phyloP scores from a whole-genome alignment of 2,113 vertebrate genomes.

The Protobothrops mucrosquamatus region DNA sequence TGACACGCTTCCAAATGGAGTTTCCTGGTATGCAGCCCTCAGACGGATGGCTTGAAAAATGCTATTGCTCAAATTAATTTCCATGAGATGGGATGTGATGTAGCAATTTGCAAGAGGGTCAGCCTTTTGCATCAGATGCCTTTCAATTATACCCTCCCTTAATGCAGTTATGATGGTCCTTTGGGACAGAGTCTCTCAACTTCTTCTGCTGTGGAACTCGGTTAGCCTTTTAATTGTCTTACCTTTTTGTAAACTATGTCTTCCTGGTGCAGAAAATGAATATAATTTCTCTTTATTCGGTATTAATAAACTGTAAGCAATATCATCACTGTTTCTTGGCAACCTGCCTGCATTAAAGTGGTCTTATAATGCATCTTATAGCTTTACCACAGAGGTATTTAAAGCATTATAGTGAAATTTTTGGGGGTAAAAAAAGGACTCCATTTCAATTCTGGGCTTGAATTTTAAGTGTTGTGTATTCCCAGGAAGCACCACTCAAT shows the following conservation, averaged over 20 bases:
- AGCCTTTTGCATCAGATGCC: conserved; percentile 22
- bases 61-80: conserved; percentile 36
- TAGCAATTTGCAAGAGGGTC: conserved; percentile 37
- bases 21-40: neutral
- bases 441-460: conserved; percentile 39
- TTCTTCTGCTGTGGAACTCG: conserved; percentile 36
- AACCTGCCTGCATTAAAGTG: conserved; percentile 60
- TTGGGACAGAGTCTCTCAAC: conserved; percentile 17
- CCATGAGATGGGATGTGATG: conserved; percentile 32
- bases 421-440: conserved; percentile 43
- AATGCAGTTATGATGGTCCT: conserved; percentile 13
- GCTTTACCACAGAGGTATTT: conserved; percentile 51
- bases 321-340: conserved; percentile 53
- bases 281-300: conserved; percentile 60
- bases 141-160: conserved; percentile 31
- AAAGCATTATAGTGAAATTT: conserved; percentile 49
- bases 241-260: conserved; percentile 55
- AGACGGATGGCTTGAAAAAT: conserved; percentile 3
- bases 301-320: conserved; percentile 68
- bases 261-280: conserved; percentile 64
- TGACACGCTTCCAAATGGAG: conserved; percentile 26
- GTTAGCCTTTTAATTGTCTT: conserved; percentile 53
- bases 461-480: conserved; percentile 43
- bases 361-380: conserved; percentile 55
- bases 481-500: conserved; percentile 28